These are phyloP conservation scores for Callosobruchus maculatus DNA, from an alignment of 2,888 invertebrate genomes.

Conservation along the genomic window DNA sequence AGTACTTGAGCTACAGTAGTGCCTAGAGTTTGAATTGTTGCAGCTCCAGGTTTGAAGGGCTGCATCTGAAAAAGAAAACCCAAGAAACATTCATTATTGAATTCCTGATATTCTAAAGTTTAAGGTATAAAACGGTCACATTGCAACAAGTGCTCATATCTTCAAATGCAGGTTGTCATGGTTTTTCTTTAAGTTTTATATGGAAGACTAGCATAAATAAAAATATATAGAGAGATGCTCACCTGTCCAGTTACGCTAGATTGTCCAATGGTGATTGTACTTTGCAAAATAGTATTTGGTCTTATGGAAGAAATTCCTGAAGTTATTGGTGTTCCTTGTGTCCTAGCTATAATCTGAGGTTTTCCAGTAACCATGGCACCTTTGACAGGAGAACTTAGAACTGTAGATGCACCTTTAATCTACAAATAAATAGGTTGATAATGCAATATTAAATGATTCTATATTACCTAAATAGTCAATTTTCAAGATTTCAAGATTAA, in stretches of 20 bases:
- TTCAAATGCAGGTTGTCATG: no score
- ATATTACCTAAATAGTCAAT: no score
- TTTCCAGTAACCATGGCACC: constrained; percentile 42
- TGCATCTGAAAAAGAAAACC: constrained; percentile 24
- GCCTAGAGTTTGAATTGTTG: constrained; percentile 42
- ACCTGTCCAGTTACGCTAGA: constrained; percentile 42
- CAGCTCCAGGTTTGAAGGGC: constrained; percentile 41
- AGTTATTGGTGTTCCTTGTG: constrained; percentile 27
- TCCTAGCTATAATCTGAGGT: constrained; percentile 40
- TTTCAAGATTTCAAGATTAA: no score
- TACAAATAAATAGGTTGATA: constrained; percentile 27
- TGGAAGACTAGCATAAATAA: neutral
- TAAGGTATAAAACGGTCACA: neutral
- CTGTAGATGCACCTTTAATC: constrained; percentile 45
- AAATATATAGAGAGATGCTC: constrained; percentile 1
- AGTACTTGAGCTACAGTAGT: constrained; percentile 45
- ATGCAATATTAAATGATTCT: no score
- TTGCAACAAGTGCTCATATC: no score
- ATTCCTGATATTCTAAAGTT: no score
- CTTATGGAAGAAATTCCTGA: constrained; percentile 41
- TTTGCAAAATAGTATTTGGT: constrained; percentile 45
- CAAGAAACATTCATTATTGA: neutral
- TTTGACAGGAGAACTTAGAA: constrained; percentile 43
- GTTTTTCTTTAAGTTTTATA: no score
- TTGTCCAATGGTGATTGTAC: constrained; percentile 46